Evolutionary conservation across 2,797 vertebrate genomes (phyloP).

Genomic region (Cossypha niveicapilla): DNA sequence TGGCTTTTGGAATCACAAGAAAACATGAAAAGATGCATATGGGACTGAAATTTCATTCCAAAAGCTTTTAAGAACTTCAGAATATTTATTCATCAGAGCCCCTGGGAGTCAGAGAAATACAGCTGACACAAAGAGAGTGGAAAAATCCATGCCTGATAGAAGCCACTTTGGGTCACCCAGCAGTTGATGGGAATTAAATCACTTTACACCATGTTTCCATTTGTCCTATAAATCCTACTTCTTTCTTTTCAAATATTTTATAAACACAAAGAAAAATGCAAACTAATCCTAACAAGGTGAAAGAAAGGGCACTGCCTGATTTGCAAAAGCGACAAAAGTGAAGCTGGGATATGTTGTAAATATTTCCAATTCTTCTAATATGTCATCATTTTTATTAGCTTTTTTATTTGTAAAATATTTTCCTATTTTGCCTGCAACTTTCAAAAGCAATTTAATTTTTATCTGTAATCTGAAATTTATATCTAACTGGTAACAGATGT

Average conservation of each 20-base stretch:
- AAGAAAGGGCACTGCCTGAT: conserved; percentile 44
- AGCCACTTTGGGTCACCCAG: conserved; percentile 15
- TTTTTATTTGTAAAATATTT: conserved; percentile 64
- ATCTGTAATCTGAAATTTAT: conserved; percentile 75
- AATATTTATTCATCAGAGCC: conserved; percentile 5
- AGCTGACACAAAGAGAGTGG: conserved; percentile 11
- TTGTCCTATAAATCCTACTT: conserved; percentile 53
- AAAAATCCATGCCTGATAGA: conserved; percentile 47
- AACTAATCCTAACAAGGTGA: conserved; percentile 70
- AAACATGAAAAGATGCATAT: background rate
- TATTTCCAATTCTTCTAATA: conserved; percentile 71
- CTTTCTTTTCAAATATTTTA: conserved; percentile 58
- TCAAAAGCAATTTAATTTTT: conserved; percentile 70
- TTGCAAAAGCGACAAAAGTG: conserved; percentile 40
- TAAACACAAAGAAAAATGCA: conserved; percentile 71
- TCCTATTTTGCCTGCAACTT: conserved; percentile 65
- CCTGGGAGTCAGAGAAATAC: conserved; percentile 1
- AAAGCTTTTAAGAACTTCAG: background rate
- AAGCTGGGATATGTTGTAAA: conserved; percentile 54
- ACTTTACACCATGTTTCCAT: conserved; percentile 51
- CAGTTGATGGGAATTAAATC: conserved; percentile 51
- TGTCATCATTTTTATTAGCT: conserved; percentile 62
- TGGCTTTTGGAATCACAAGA: background rate
- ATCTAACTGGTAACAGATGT: conserved; percentile 74
- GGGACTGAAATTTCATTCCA: background rate